Conservation (phyloP, 2,797 vertebrate genomes). For the Babyrousa celebensis region DNA sequence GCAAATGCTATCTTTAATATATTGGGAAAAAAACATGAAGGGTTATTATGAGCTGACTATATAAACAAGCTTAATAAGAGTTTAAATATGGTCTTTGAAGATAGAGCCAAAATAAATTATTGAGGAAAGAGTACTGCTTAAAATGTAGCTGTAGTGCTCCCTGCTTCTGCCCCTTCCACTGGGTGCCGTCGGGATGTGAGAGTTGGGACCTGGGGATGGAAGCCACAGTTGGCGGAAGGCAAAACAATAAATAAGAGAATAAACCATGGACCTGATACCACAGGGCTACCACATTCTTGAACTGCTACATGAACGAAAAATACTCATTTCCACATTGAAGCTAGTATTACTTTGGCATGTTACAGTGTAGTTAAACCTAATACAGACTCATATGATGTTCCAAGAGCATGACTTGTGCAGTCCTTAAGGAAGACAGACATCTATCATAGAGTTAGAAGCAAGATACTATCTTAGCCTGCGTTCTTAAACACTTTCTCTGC, state of each 20-base stretch:
- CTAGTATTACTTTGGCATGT: not conserved
- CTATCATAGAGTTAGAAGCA: not conserved
- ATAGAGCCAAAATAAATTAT: conserved; percentile 6
- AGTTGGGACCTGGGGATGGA: not conserved
- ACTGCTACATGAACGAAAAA: not conserved
- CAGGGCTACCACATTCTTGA: fast-evolving
- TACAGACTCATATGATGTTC: not conserved
- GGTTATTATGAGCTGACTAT: not conserved
- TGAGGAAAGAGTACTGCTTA: not conserved
- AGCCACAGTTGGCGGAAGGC: not conserved
- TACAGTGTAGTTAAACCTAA: not conserved
- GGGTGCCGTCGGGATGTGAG: not conserved
- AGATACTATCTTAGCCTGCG: not conserved
- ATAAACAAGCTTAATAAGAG: not conserved
- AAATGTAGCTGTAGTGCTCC: not conserved
- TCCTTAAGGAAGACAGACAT: not conserved
- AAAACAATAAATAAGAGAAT: not conserved
- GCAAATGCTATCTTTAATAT: not conserved
- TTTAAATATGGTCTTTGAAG: not conserved
- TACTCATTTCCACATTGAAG: not conserved
- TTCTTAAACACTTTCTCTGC: not conserved
- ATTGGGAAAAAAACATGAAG: not conserved
- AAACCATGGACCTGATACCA: not conserved
- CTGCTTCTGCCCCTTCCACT: not conserved
- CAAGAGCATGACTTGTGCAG: not conserved